Base-by-base conservation (phyloP, 1,140 invertebrate genomes). In the Parasteatoda tepidariorum region DNA sequence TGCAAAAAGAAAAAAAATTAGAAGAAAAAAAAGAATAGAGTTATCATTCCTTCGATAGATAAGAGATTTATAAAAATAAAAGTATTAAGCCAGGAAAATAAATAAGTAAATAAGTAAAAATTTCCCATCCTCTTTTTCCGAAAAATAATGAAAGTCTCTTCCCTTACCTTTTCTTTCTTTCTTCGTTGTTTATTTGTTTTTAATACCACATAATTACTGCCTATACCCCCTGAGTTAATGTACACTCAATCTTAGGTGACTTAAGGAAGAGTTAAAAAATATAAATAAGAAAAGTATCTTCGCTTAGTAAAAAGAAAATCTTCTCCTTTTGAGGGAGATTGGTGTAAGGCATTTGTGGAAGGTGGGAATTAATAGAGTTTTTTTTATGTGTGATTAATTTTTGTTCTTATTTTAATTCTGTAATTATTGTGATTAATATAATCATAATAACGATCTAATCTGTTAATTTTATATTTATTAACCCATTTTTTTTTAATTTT, bases 151-250 rank as follows among this genome's bases (percentile, higher is more conserved):
- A 82, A 82, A 70, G 78, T 34, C 62, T 61, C 31, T 59, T 38
- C 66, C 54, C 34, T 48, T 68, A 26, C 59, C 26, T 38, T 34
- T 30, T 34, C 73, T 71, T 24, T 31, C 24, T 61, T 55, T 38
- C 48, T 26, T 22, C 74, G 66, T 82, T 82, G 78, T 82, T 82
- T 82, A 82, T 82, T 82, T 82, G 78, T 82, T 82, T 82, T 82
- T 82, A 82, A 82, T 82, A 82, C 78, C 78, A 82, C 78, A 82
- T 82, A 82, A 82, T 82, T 82, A 82, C 78, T 82, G 78, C 66
- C 78, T 82, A 70, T 71, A 82, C 78, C 78, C 70, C 64, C 78
- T 82, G 66, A 82, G 66, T 82, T 82, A 82, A 82, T 82, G 78
- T 48, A 82, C 66, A 28, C 67, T 61, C 78, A 41, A 82, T 82